These are phyloP conservation scores for Seladonia tumulorum DNA, from an alignment of 2,888 invertebrate species.

Conservation along the genomic window DNA sequence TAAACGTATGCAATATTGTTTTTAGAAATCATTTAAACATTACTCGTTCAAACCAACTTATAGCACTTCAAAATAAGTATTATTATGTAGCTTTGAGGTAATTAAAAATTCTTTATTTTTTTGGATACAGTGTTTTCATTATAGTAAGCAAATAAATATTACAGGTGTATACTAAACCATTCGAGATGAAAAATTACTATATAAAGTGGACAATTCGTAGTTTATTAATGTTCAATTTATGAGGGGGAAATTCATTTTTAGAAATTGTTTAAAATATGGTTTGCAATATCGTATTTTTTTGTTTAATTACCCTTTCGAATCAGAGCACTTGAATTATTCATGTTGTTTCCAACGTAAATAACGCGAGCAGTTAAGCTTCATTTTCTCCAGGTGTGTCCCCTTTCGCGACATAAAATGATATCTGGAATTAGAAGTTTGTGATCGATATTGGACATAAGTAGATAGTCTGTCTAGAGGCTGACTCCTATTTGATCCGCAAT, in stretches of 20 bases:
- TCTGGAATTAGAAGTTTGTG: background rate
- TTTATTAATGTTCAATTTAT: background rate
- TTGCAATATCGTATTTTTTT: background rate
- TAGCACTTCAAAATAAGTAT: background rate
- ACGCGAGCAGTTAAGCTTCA: background rate
- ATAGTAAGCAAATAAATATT: background rate
- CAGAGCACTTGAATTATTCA: background rate
- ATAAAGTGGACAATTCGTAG: too few relatives aligned
- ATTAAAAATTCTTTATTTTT: background rate
- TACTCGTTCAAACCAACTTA: background rate
- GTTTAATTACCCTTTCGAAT: background rate
- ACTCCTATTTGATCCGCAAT: constrained; percentile 5
- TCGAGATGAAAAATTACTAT: background rate
- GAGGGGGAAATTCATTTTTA: background rate
- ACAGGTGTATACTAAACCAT: background rate
- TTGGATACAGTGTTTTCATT: background rate
- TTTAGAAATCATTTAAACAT: background rate
- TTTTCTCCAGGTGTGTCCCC: background rate
- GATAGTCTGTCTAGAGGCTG: background rate
- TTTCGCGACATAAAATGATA: background rate
- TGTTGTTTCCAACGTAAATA: background rate
- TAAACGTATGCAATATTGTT: background rate
- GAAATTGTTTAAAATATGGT: background rate
- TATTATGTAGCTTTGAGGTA: background rate
- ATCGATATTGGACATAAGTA: constrained; percentile 45